phyloP scores from a whole-genome alignment of 1,140 invertebrate genomes.

The Mizuhopecten yessoensis region DNA sequence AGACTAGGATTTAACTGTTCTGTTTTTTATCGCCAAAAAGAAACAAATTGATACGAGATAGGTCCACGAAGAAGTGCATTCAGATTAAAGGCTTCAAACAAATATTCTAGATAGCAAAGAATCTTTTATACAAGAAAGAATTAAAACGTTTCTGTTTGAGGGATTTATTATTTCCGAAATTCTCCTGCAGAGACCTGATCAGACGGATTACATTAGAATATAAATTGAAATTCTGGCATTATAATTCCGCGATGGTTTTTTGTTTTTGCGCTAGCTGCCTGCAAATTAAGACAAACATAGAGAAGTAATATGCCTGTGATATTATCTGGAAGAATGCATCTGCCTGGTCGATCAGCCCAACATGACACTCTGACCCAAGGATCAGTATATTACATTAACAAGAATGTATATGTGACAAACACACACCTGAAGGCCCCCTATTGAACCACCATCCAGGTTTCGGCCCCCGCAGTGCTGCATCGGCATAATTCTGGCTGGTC shows the following conservation, averaged over 20 bases:
- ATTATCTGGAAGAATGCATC: no score
- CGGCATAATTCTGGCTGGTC: background rate
- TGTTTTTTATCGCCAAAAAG: conserved; percentile 18
- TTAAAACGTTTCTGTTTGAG: background rate
- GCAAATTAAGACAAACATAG: background rate
- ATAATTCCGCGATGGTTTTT: background rate
- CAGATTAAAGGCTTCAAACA: conserved; percentile 28
- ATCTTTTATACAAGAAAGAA: conserved; percentile 1
- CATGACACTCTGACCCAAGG: background rate
- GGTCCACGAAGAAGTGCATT: background rate
- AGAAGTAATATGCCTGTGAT: background rate
- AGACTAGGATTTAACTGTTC: background rate
- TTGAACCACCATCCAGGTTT: background rate
- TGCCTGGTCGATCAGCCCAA: background rate
- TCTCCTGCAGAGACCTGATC: conserved; percentile 3
- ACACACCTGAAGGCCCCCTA: background rate
- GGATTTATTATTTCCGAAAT: conserved; percentile 21
- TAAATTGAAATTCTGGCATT: conserved; percentile 27
- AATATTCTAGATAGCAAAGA: background rate
- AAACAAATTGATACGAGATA: conserved; percentile 9
- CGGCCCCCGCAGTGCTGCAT: background rate
- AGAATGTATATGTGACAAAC: background rate
- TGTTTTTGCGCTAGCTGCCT: background rate
- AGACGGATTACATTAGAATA: conserved; percentile 20
- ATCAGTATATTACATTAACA: background rate